phyloP scores from a whole-genome alignment of 2,888 invertebrate genomes.

The Lepetodrilus schrolli region DNA sequence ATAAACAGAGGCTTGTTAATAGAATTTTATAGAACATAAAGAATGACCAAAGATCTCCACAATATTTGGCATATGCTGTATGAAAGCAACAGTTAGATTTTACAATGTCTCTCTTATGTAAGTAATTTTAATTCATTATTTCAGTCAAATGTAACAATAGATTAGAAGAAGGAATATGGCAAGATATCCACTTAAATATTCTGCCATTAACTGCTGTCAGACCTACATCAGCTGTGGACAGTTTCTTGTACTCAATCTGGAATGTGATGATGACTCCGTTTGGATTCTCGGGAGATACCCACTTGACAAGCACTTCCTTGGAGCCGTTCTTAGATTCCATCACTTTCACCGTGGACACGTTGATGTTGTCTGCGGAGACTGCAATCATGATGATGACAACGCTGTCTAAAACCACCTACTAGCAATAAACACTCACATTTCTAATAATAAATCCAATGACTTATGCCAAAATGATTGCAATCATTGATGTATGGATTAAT shows the following conservation, averaged over 20 bases:
- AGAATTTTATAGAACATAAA: no score
- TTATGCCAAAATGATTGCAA: background rate
- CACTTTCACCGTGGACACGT: constrained; percentile 54
- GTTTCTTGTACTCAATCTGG: constrained; percentile 83
- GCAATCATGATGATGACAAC: constrained; percentile 47
- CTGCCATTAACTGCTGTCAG: no score
- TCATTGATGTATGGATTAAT: background rate
- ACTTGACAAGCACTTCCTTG: constrained; percentile 76
- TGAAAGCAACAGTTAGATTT: no score
- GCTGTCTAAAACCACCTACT: background rate
- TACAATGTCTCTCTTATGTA: no score
- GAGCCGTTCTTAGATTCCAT: constrained; percentile 39
- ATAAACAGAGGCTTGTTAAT: no score
- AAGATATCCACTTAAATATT: no score
- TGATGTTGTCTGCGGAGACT: constrained; percentile 83
- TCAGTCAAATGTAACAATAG: no score
- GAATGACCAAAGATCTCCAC: no score
- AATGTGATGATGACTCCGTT: constrained; percentile 93
- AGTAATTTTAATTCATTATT: no score
- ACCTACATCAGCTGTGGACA: constrained; percentile 81
- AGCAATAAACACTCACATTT: background rate
- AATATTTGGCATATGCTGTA: no score
- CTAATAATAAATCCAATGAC: background rate
- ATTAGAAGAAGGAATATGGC: no score
- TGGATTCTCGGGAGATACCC: constrained; percentile 88